These are phyloP conservation scores for Oryzias curvinotus DNA, from an alignment of 2,113 vertebrate species.

Conservation along the genomic window DNA sequence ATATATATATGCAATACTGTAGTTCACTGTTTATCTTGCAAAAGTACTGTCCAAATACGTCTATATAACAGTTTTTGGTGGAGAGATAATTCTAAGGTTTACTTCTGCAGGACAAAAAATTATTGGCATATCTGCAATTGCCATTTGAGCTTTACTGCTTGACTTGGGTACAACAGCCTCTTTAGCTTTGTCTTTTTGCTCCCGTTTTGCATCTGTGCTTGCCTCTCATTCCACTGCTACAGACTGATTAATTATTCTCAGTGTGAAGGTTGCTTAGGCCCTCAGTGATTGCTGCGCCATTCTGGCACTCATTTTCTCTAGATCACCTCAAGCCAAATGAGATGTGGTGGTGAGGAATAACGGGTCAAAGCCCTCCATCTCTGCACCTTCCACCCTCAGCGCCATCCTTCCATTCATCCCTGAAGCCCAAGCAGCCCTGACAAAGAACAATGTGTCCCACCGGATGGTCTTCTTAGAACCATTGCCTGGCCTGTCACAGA, in stretches of 20 bases:
- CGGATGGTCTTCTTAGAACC: slow-evolving; percentile 31
- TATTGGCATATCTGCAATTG: too few relatives aligned
- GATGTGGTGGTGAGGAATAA: slow-evolving; percentile 43
- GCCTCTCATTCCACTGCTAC: slow-evolving; percentile 27
- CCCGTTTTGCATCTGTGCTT: slow-evolving; percentile 6
- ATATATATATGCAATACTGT: too few relatives aligned
- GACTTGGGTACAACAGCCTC: too few relatives aligned
- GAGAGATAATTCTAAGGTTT: too few relatives aligned
- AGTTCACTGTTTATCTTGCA: too few relatives aligned
- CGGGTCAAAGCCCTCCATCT: slow-evolving; percentile 57
- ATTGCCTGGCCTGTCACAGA: slow-evolving; percentile 16
- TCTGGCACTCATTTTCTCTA: slow-evolving; percentile 44
- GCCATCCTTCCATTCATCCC: slow-evolving; percentile 10
- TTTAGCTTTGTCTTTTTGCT: background rate
- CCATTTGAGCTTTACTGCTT: too few relatives aligned
- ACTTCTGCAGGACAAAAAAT: too few relatives aligned
- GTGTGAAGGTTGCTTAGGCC: slow-evolving; percentile 60
- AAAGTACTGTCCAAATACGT: too few relatives aligned
- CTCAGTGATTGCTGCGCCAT: slow-evolving; percentile 58
- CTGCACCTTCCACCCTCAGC: background rate
- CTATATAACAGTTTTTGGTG: too few relatives aligned
- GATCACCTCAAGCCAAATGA: slow-evolving; percentile 58
- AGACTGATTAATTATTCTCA: slow-evolving; percentile 72
- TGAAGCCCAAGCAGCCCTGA: slow-evolving; percentile 14
- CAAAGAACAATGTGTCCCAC: slow-evolving; percentile 44